phyloP scores from a whole-genome alignment of 2,113 vertebrate genomes.

The Alethe castanea region DNA sequence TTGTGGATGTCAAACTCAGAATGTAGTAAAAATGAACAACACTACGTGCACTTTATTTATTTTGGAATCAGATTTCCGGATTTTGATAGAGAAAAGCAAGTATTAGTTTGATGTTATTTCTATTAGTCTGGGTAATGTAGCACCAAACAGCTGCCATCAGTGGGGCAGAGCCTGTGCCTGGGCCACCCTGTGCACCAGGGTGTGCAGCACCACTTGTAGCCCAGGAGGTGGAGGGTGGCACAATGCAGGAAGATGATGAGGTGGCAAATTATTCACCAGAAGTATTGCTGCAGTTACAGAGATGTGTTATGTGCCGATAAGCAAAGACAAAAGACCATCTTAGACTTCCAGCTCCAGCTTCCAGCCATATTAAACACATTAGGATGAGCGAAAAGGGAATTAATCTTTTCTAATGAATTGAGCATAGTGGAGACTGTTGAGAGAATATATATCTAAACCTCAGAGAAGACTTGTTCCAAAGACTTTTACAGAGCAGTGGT shows the following conservation, averaged over 20 bases:
- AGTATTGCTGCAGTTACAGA: rapidly evolving
- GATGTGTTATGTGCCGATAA: neutral
- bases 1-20: neutral
- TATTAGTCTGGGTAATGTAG: neutral
- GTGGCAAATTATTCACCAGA: neutral
- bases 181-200: neutral
- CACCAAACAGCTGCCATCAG: neutral
- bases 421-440: neutral
- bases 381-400: neutral
- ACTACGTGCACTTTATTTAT: neutral
- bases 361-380: neutral
- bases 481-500: neutral
- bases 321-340: neutral
- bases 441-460: neutral
- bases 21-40: neutral
- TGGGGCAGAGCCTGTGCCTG: neutral
- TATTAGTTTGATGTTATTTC: neutral
- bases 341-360: neutral
- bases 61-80: neutral
- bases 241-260: neutral
- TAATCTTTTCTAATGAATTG: neutral
- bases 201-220: neutral
- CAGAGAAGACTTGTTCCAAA: neutral
- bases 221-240: neutral
- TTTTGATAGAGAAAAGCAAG: neutral